Conservation (phyloP, 1,140 invertebrate species). For the Temnothorax nylanderi region DNA sequence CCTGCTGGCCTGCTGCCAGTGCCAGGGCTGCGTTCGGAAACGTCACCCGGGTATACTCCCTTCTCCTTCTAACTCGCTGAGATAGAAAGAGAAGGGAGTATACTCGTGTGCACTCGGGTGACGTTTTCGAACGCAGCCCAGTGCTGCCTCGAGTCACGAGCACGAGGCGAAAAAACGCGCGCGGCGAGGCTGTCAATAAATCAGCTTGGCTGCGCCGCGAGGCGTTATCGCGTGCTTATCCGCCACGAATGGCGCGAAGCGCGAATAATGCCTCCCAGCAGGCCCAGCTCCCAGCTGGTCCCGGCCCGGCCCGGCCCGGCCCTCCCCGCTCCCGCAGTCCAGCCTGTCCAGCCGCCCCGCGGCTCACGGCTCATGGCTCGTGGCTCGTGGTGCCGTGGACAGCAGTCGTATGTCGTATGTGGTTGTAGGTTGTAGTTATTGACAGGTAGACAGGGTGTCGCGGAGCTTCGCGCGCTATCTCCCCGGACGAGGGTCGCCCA, state of each 20-base stretch:
- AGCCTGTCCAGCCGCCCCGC: no score
- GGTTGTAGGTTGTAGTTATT: slow-evolving; percentile 3
- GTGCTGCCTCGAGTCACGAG: no score
- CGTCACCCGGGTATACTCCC: no score
- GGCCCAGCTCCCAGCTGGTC: no score
- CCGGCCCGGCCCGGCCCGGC: no score
- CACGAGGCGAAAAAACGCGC: slow-evolving; percentile 8
- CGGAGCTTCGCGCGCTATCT: neutral
- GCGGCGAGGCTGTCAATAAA: slow-evolving; percentile 33
- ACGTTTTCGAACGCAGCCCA: no score
- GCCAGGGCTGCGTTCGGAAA: no score
- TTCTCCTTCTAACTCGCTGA: no score
- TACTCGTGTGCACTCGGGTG: no score
- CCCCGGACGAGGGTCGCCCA: neutral
- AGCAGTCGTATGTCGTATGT: neutral
- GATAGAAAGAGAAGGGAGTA: no score
- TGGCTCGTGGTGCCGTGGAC: neutral
- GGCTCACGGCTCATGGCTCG: no score
- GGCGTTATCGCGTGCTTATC: slow-evolving; percentile 5
- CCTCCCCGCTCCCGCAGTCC: neutral
- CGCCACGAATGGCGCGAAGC: neutral
- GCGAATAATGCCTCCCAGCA: neutral
- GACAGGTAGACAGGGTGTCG: slow-evolving; percentile 31
- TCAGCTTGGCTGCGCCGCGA: neutral
- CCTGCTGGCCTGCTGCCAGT: no score